phyloP scores from a whole-genome alignment of 1,140 invertebrate genomes.

The Panulirus ornatus region DNA sequence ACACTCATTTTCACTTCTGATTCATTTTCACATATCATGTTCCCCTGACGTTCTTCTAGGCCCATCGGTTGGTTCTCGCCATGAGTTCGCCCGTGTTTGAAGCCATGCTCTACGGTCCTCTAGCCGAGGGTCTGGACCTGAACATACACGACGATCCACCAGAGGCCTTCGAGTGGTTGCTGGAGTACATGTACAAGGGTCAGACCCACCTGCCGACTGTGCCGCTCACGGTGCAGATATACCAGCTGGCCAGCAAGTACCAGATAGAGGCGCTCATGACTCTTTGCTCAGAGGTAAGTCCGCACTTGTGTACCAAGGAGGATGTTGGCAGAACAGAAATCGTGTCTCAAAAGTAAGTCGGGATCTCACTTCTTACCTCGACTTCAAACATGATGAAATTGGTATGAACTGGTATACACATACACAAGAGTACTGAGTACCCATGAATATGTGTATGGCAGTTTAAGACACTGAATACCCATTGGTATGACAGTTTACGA shows the following conservation, averaged over 20 bases:
- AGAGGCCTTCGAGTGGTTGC: conserved; percentile 61
- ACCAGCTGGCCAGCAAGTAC: conserved; percentile 65
- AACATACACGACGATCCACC: conserved; percentile 45
- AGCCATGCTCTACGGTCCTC: conserved; percentile 51
- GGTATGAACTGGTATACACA: too few species aligned
- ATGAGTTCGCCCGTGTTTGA: conserved; percentile 70
- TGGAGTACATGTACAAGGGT: conserved; percentile 68
- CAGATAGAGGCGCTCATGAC: conserved; percentile 62
- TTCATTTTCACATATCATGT: neutral
- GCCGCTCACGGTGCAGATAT: conserved; percentile 49
- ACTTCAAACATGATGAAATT: too few species aligned
- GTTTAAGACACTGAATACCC: too few species aligned
- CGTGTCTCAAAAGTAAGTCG: too few species aligned
- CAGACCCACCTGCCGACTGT: conserved; percentile 36
- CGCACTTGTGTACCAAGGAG: too few species aligned
- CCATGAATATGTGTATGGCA: too few species aligned
- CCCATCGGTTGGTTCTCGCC: conserved; percentile 64
- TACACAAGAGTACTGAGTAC: too few species aligned
- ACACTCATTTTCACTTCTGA: neutral
- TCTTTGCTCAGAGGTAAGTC: conserved; percentile 53
- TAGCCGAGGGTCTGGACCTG: conserved; percentile 40
- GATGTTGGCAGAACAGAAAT: too few species aligned
- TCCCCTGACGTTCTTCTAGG: neutral
- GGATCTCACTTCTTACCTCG: too few species aligned
- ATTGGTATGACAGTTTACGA: too few species aligned